phyloP scores from a whole-genome alignment of 1,140 invertebrate genomes.

The Bursaphelenchus mucronatus region DNA sequence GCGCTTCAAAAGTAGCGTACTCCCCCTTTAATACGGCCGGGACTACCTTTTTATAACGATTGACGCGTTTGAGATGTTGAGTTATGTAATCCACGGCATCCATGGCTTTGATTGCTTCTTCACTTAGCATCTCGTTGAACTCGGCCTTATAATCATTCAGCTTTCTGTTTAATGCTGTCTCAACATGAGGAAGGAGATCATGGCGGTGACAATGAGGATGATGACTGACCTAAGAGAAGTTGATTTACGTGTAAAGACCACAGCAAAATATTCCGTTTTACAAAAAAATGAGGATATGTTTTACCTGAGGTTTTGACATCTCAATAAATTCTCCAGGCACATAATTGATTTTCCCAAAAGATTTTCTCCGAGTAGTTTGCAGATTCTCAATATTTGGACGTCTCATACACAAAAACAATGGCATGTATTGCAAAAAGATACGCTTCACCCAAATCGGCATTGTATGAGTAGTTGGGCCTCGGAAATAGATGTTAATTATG shows the following conservation, averaged over 20 bases:
- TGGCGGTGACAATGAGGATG: constrained; percentile 24
- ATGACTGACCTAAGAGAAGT: constrained; percentile 11
- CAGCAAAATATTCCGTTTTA: neutral
- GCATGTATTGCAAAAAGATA: constrained; percentile 72
- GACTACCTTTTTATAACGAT: constrained; percentile 30
- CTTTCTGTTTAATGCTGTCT: constrained; percentile 1
- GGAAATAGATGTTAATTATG: constrained; percentile 97
- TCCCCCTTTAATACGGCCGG: constrained; percentile 1
- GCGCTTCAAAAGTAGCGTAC: no score
- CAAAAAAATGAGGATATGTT: no score
- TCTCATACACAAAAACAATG: constrained; percentile 44
- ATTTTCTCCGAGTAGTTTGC: constrained; percentile 7
- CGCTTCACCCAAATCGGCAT: constrained; percentile 88
- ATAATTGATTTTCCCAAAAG: constrained; percentile 7
- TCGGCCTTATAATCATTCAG: constrained; percentile 20
- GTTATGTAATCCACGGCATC: constrained; percentile 32
- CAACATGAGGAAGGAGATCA: neutral
- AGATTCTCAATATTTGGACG: constrained; percentile 34
- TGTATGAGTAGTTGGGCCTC: constrained; percentile 80
- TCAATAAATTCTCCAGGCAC: constrained; percentile 35
- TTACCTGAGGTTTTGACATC: constrained; percentile 25
- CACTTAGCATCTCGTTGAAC: constrained; percentile 18
- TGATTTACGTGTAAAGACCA: neutral
- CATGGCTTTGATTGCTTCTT: constrained; percentile 27
- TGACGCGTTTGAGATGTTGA: constrained; percentile 26